phyloP scores from a whole-genome alignment of 2,797 vertebrate species.

The Paguma larvata region DNA sequence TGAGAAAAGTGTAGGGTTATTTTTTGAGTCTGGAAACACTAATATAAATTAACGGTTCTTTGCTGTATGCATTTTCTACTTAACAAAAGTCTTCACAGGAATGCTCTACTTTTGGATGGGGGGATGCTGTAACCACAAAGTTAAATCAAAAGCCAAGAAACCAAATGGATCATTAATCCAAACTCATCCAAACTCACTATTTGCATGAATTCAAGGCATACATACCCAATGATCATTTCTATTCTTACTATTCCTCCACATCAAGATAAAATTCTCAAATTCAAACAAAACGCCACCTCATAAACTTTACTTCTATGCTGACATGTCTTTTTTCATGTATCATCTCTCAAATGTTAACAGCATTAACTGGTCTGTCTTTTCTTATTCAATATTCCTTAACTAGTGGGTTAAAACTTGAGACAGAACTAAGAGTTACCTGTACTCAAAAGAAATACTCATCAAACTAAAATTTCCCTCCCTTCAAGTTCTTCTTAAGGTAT shows the following conservation, averaged over 20 bases:
- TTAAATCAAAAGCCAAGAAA: constrained; percentile 48
- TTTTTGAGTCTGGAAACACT: not conserved
- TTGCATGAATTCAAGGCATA: not conserved
- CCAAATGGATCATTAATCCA: constrained; percentile 59
- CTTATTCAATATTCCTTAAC: constrained; percentile 54
- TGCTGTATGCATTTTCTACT: not conserved
- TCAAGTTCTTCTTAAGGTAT: constrained; percentile 22
- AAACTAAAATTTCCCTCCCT: constrained; percentile 42
- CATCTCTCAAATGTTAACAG: constrained; percentile 27
- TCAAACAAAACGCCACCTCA: constrained; percentile 28
- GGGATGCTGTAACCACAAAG: not conserved
- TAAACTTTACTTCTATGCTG: constrained; percentile 38
- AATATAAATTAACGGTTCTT: not conserved
- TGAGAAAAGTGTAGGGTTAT: not conserved
- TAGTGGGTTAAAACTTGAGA: constrained; percentile 44
- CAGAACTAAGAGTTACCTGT: constrained; percentile 26
- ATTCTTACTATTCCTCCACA: not conserved
- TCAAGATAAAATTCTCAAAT: constrained; percentile 29
- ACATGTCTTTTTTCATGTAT: constrained; percentile 16
- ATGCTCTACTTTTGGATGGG: not conserved
- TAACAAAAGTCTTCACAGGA: not conserved
- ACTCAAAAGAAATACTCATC: constrained; percentile 18
- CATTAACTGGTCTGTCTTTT: constrained; percentile 36
- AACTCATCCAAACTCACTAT: constrained; percentile 37
- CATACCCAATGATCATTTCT: constrained; percentile 11